Evolutionary conservation across 1,140 invertebrate species (phyloP).

Genomic region (Drosophila auraria): DNA sequence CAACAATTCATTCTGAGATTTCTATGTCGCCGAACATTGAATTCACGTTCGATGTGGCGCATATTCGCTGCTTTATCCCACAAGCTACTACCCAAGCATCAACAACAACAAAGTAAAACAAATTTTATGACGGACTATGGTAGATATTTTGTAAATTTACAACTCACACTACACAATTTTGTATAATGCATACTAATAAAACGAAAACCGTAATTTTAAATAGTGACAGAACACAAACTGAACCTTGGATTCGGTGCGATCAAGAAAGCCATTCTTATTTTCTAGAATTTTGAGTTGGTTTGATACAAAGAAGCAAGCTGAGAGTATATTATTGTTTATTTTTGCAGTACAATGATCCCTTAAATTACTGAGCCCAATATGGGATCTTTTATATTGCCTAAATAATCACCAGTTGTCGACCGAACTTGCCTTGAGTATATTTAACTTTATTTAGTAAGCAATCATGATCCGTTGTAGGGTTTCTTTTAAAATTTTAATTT

Average conservation of each 20-base stretch:
- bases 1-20: slow-evolving; percentile 36
- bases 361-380: background rate
- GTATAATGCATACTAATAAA: slow-evolving; percentile 62
- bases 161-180: slow-evolving; percentile 71
- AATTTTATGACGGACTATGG: slow-evolving; percentile 72
- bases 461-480: background rate
- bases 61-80: slow-evolving; percentile 16
- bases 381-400: slow-evolving; percentile 10
- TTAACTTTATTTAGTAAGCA: background rate
- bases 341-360: slow-evolving; percentile 12
- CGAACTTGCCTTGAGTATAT: background rate
- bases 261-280: background rate
- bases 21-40: slow-evolving; percentile 19
- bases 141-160: slow-evolving; percentile 81
- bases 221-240: background rate
- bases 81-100: slow-evolving; percentile 40
- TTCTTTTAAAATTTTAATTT: background rate
- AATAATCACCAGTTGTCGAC: slow-evolving; percentile 15
- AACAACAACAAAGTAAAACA: slow-evolving; percentile 51
- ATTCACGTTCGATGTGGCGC: slow-evolving; percentile 10
- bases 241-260: background rate
- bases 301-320: background rate
- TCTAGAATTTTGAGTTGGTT: background rate
- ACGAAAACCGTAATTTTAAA: slow-evolving; percentile 48
- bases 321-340: background rate